phyloP scores from a whole-genome alignment of 1,140 invertebrate genomes.

The Drosophila equinoxialis region DNA sequence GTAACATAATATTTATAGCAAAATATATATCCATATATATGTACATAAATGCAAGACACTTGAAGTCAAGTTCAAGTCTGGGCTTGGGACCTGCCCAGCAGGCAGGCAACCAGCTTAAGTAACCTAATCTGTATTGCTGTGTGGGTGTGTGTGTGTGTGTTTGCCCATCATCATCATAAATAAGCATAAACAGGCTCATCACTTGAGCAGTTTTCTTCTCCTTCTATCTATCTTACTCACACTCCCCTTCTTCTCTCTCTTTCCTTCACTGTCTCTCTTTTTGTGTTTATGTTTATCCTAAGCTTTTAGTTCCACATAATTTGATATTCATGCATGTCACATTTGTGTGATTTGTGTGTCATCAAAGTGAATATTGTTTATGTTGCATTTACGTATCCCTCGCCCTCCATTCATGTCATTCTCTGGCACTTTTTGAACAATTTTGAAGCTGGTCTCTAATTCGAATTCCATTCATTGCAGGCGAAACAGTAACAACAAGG shows the following conservation, averaged over 20 bases:
- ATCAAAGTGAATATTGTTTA: conserved; percentile 65
- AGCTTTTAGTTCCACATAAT: conserved; percentile 74
- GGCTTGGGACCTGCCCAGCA: conserved; percentile 24
- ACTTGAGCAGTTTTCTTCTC: conserved; percentile 39
- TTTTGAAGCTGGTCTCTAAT: conserved; percentile 24
- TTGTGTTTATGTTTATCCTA: conserved; percentile 18
- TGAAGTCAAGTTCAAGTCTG: conserved; percentile 28
- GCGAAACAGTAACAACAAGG: neutral
- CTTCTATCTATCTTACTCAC: neutral
- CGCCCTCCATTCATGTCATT: conserved; percentile 6
- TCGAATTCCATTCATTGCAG: conserved; percentile 45
- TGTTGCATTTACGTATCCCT: conserved; percentile 47
- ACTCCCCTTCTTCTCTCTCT: conserved; percentile 19
- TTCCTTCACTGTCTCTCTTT: conserved; percentile 29
- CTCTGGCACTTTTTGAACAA: conserved; percentile 19
- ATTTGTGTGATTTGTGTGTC: conserved; percentile 30
- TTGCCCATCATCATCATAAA: conserved; percentile 58
- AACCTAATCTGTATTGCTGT: conserved; percentile 42
- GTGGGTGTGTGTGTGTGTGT: conserved; percentile 27
- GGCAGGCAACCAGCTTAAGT: conserved; percentile 51
- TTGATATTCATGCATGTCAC: conserved; percentile 70
- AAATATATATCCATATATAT: conserved; percentile 44
- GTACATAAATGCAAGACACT: conserved; percentile 39
- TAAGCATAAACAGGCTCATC: conserved; percentile 59
- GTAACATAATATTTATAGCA: conserved; percentile 76